Evolutionary conservation across 2,888 invertebrate genomes (phyloP).

Genomic region (Euzetes globulus): DNA sequence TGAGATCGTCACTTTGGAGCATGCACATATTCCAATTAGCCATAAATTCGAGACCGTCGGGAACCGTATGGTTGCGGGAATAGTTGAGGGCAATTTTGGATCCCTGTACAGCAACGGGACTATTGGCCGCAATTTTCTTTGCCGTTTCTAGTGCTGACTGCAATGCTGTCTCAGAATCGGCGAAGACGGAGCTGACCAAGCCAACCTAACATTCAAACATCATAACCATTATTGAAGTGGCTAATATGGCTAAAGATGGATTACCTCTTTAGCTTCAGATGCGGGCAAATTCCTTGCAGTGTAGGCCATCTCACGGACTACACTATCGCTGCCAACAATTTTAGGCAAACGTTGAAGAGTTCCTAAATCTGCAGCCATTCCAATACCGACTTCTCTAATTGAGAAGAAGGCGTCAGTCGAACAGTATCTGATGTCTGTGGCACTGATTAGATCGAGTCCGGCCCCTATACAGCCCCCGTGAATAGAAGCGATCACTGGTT

Average conservation of each 20-base stretch:
- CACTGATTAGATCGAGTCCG: constrained; percentile 76
- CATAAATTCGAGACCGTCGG: constrained; percentile 81
- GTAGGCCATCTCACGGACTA: constrained; percentile 75
- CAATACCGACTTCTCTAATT: constrained; percentile 68
- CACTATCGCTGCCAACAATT: constrained; percentile 75
- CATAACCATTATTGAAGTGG: too few relatives aligned
- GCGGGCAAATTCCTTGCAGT: constrained; percentile 74
- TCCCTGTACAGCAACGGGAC: constrained; percentile 89
- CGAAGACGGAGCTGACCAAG: constrained; percentile 67
- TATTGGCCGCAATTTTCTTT: constrained; percentile 70
- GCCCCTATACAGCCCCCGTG: constrained; percentile 87
- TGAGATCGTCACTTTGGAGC: constrained; percentile 51
- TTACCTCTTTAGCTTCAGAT: constrained; percentile 59
- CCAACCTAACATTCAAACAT: constrained; percentile 57
- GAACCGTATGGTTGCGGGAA: constrained; percentile 75
- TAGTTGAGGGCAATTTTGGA: constrained; percentile 76
- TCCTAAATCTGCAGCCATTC: constrained; percentile 93
- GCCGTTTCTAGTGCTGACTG: constrained; percentile 66
- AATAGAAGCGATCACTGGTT: constrained; percentile 80
- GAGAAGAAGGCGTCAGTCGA: constrained; percentile 82
- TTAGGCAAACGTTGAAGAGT: constrained; percentile 86
- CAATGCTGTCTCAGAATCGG: constrained; percentile 64
- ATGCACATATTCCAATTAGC: constrained; percentile 57
- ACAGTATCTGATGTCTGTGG: constrained; percentile 86
- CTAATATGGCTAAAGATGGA: too few relatives aligned